These are phyloP conservation scores for Bovichtus variegatus DNA, from an alignment of 2,797 vertebrate genomes.

Conservation along the genomic window DNA sequence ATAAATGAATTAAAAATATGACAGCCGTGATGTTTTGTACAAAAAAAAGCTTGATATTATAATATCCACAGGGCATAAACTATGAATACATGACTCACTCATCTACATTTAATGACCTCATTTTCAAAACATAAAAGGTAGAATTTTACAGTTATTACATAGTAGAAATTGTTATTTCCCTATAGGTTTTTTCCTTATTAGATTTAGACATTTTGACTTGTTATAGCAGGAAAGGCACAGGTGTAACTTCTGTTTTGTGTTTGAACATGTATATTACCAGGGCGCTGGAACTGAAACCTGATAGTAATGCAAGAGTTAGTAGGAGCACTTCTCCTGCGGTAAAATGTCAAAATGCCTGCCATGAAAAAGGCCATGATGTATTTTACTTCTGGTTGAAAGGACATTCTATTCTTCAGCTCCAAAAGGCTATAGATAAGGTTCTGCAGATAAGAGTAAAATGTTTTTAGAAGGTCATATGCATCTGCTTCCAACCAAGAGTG, in stretches of 20 bases:
- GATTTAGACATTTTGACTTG: background rate
- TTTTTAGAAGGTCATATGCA: conserved; percentile 8
- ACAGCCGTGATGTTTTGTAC: conserved; percentile 22
- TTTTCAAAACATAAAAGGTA: conserved; percentile 13
- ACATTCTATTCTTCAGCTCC: conserved; percentile 26
- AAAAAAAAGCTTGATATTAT: conserved; percentile 37
- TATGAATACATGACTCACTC: conserved; percentile 29
- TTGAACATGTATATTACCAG: background rate
- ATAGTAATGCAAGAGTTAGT: background rate
- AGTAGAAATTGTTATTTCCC: background rate
- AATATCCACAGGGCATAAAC: conserved; percentile 18
- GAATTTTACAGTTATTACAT: conserved; percentile 21
- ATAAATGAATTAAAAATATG: conserved; percentile 11
- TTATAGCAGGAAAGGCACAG: background rate
- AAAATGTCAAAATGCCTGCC: conserved; percentile 24
- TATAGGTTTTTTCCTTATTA: background rate
- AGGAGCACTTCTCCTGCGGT: background rate
- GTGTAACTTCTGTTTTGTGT: background rate
- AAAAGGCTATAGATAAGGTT: conserved; percentile 8
- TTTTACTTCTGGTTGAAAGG: conserved; percentile 25
- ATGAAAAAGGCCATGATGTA: background rate
- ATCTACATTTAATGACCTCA: conserved; percentile 27
- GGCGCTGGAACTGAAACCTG: background rate
- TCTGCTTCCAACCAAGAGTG: background rate
- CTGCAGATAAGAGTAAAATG: conserved; percentile 5